Base-by-base conservation (phyloP, 2,888 invertebrate species). In the Mythimna ferrago region DNA sequence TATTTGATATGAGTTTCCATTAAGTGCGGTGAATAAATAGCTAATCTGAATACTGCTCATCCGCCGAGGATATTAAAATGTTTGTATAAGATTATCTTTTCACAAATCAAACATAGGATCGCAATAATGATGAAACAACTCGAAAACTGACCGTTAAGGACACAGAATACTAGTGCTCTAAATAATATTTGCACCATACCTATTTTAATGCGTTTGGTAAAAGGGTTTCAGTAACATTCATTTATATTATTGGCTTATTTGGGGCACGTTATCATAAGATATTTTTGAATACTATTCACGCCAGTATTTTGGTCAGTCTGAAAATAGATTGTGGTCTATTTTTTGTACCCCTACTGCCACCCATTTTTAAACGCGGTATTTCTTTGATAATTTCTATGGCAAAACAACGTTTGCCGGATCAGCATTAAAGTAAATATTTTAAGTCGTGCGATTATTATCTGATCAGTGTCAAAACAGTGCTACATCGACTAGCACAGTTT, bases 31-130 rank as follows among this genome's bases (percentile, higher is more conserved):
- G 14, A 41, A 38, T 41, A 53, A 4, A 54, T 67, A 66, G 10
- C 19, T 9, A 1, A 65, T 21, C 19, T 19, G 3, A 35, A 51
- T 51, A 16, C 19, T 26, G 44, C 51, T 10, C 6, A 32, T 14
- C 9, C 6, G 5, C 32, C 32, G 16, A 44, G 9, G 32, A 10
- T 69, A 19, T 21, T 21, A 21, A 44, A n/a, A 44, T 32, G 11
- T 19, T 48, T 64, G 10, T 67, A 35, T 7, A 35, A 19, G 0
- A 21, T 70, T 32, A 38, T 71, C 14, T 57, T 21, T 56, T 54
- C n/a, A 41, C 11, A 16, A 68, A 69, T 11, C 7, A 16, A 68
- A 69, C n/a, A 2, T 54, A 54, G n/a, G 19, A n/a, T 54, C 16
- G 26, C 19, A 21, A 67, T 11, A 51, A 38, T 48, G 35, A 66